Conservation (phyloP, 35 echinoderm and acorn worm species). For the Lytechinus variegatus region DNA sequence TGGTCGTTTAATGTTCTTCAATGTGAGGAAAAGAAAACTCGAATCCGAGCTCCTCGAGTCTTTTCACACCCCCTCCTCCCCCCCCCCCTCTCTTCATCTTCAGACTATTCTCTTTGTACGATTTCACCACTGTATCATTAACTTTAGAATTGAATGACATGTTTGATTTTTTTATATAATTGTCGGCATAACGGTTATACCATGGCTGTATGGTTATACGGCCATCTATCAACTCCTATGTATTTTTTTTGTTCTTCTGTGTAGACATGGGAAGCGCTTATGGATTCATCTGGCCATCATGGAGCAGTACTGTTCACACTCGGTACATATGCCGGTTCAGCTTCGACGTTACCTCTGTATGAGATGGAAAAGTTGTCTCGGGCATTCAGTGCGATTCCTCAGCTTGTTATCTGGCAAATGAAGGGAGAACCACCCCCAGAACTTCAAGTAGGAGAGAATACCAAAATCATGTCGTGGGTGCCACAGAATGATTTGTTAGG, state of each 20-base stretch:
- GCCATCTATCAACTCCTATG: not conserved
- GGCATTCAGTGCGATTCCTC: slow-evolving; percentile 13
- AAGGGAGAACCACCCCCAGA: not conserved
- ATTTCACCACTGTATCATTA: too few species aligned
- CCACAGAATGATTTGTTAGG: slow-evolving; percentile 56
- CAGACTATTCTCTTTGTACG: too few species aligned
- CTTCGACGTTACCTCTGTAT: not conserved
- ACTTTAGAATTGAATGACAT: too few species aligned
- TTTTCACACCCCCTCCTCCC: too few species aligned
- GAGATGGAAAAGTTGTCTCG: not conserved
- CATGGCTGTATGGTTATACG: too few species aligned
- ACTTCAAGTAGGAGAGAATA: not conserved
- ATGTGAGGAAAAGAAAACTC: too few species aligned
- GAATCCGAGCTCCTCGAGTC: too few species aligned
- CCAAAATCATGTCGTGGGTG: slow-evolving; percentile 18
- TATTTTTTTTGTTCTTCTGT: not conserved
- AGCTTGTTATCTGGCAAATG: slow-evolving; percentile 27
- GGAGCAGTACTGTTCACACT: slow-evolving; percentile 43
- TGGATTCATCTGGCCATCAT: not conserved
- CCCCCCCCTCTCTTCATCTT: too few species aligned
- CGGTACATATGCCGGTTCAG: not conserved
- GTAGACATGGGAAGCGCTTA: slow-evolving; percentile 22
- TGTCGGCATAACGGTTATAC: too few species aligned
- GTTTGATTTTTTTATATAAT: too few species aligned
- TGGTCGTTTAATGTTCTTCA: too few species aligned